These are phyloP conservation scores for Brachionus sp. DNA, from an alignment of 1,140 invertebrate species.

Conservation along the genomic window DNA sequence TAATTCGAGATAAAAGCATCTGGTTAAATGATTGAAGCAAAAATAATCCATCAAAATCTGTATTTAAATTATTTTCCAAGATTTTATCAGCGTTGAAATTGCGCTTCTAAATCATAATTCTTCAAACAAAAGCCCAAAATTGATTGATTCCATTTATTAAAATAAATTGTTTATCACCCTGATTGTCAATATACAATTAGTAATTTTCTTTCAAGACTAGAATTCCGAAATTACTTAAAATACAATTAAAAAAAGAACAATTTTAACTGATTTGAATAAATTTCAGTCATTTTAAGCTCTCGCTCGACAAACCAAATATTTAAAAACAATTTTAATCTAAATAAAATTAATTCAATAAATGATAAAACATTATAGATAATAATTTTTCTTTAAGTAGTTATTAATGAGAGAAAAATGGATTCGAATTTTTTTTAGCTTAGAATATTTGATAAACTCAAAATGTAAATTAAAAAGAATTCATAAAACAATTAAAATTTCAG, in stretches of 20 bases:
- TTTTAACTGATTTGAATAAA: background rate
- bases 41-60: background rate
- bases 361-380: no score
- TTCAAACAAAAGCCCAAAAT: background rate
- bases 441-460: no score
- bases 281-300: no score
- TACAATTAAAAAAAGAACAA: background rate
- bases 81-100: background rate
- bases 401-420: no score
- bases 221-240: background rate
- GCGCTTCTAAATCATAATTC: background rate
- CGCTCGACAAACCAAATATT: no score
- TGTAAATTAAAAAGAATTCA: no score
- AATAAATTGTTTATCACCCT: background rate
- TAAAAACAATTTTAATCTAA: no score
- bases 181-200: background rate
- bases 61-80: background rate
- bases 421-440: no score
- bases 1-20: background rate
- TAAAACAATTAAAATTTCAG: no score
- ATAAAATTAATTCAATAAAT: no score
- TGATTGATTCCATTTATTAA: background rate
- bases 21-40: background rate
- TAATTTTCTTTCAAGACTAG: background rate
- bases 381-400: no score